phyloP scores from a whole-genome alignment of 2,888 invertebrate species.

The Nephrotoma guestfalica region DNA sequence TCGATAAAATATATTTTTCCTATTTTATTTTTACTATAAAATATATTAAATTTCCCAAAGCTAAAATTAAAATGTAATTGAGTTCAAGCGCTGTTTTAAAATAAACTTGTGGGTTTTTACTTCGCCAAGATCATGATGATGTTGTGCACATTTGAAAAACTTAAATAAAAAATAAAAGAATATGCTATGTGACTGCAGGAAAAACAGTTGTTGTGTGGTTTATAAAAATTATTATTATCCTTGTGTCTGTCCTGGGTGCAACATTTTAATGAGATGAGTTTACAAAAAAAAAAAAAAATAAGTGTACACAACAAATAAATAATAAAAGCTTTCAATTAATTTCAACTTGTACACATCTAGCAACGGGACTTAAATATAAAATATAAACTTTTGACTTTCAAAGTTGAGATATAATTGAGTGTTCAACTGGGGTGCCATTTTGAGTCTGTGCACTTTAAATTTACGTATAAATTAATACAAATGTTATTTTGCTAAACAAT shows the following conservation, averaged over 20 bases:
- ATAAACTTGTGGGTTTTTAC: background rate
- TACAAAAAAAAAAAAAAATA: background rate
- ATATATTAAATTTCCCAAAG: background rate
- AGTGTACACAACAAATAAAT: background rate
- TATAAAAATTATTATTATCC: background rate
- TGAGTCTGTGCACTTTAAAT: background rate
- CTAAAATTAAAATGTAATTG: background rate
- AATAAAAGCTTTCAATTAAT: background rate
- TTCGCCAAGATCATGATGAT: background rate
- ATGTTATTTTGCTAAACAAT: too few species aligned
- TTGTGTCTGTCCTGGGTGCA: background rate
- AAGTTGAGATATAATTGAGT: background rate
- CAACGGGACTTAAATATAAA: background rate
- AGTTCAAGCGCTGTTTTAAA: background rate
- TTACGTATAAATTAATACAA: background rate
- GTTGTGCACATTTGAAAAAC: background rate
- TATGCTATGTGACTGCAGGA: background rate
- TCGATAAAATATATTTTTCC: background rate
- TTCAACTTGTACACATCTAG: background rate
- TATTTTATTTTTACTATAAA: background rate
- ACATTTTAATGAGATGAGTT: background rate
- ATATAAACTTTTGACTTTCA: background rate
- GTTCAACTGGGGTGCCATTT: background rate
- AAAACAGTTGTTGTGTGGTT: background rate
- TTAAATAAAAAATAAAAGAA: background rate